Base-by-base conservation (phyloP, 2,888 invertebrate species). In the Tridacna gigas region DNA sequence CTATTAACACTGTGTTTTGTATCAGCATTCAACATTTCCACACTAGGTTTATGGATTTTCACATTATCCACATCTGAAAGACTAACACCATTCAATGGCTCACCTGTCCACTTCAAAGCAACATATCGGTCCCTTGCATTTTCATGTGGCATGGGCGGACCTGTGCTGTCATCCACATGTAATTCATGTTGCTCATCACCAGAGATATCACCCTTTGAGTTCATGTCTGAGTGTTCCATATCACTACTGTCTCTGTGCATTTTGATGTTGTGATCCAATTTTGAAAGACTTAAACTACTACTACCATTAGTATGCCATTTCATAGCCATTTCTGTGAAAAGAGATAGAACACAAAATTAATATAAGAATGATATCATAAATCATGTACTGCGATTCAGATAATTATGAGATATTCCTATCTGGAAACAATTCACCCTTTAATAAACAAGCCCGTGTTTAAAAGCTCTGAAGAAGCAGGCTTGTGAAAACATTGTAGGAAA, bases 11-110 rank as follows among this genome's bases (percentile, higher is more conserved):
- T 51, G 51, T 48, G 48, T 45, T 71, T 48, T 12, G 28, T 51
- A 15, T 71, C 71, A 22, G 51, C 12, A 26, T 48, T 51, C 15
- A 26, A 71, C 48, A 71, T 47, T 22, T 71, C 71, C 20, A 51
- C 47, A 51, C 51, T 51, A 26, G 22, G 71, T 80, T 78, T 82
- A 66, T 80, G 77, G 61, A 74, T 77, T 80, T 77, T 74, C 48
- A 77, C 71, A 65, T 74, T 69, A 71, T 80, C 82, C 78, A 85
- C 63, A 61, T 86, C 78, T 66, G 80, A 78, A 76, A 75, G 74
- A 79, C 66, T 78, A 83, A 86, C 79, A 79, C 82, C 86, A 74
- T 86, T 86, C 65, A 75, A 65, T 18, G 75, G 76, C 63, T 86
- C 83, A 74, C 63, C 71, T 18, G 74, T 80, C 86, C 86, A 83